Evolutionary conservation across 1,140 invertebrate species (phyloP), one percentile per base, ranked within the genome.

Genomic region (Drosophila aff.): DNA sequence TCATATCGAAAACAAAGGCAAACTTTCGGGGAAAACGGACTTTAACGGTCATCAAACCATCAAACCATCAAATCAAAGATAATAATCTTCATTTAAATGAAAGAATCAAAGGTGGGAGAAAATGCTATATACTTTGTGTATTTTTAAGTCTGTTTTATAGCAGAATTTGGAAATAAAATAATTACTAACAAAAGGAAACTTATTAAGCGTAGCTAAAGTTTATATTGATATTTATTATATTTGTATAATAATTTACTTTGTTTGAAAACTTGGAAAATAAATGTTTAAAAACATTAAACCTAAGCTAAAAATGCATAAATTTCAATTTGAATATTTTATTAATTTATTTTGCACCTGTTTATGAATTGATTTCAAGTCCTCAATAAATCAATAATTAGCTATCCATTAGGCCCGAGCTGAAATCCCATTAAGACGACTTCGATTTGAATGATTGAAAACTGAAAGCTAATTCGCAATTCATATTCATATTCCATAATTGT

Each of bases 401-500:
- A 26, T 40, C 44, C 53, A 77, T 77, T 65, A 50, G 60, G 26
- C 9, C 33, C 28, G 21, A 68, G 4, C 49, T 55, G 7, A 55
- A 75, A 86, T 85, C 75, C 63, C 62, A 78, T 86, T 82, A 79
- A 76, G 66, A 40, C 43, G 33, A 66, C 76, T 83, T 58, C 18
- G 40, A 87, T 86, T 86, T 79, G 49, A 87, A 86, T 86, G 46
- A 61, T 43, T 43, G 77, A 83, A 50, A 68, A 63, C 40, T 50
- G 55, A 53, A 66, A 58, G 60, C 58, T 79, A 28, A 84, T 73
- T 68, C 44, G 36, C 40, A 77, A 72, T 72, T 83, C 76, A 80
- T 77, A 82, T 71, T 82, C 82, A 82, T 86, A 86, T 75, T 79
- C 59, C 62, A 75, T 75, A 80, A 83, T 73, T 66, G 43, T 73